A percentile compares a stretch with the other conserved stretches of the same genome.
Conservation (phyloP, 2,888 invertebrate genomes). For the Myopa testacea region DNA sequence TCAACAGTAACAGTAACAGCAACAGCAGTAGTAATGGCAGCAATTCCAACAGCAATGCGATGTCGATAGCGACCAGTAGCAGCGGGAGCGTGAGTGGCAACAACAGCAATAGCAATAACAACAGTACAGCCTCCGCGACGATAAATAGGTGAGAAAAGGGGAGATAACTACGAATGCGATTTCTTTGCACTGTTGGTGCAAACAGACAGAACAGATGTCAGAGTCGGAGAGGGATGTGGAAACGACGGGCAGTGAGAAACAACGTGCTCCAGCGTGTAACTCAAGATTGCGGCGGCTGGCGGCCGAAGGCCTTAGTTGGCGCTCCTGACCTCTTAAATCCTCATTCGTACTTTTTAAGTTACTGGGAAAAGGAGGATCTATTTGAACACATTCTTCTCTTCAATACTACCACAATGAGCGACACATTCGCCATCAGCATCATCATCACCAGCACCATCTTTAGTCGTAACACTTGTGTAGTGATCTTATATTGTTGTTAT, state of each 20-base stretch:
- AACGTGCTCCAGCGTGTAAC: constrained; percentile 32
- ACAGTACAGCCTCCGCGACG: constrained; percentile 52
- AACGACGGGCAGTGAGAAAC: constrained; percentile 14
- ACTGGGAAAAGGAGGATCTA: too few relatives aligned
- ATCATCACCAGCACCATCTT: too few relatives aligned
- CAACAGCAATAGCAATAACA: constrained; percentile 52
- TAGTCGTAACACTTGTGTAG: too few relatives aligned
- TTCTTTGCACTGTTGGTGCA: constrained; percentile 41
- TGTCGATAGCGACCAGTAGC: constrained; percentile 47
- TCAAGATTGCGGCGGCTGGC: constrained; percentile 30
- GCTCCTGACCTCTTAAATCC: constrained; percentile 22
- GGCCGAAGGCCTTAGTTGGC: constrained; percentile 25
- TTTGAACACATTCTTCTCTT: too few relatives aligned
- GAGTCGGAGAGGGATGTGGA: constrained; percentile 1
- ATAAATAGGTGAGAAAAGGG: constrained; percentile 69
- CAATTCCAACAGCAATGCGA: constrained; percentile 48
- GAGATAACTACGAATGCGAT: constrained; percentile 65
- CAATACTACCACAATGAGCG: too few relatives aligned
- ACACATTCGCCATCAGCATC: not conserved
- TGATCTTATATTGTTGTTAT: too few relatives aligned
- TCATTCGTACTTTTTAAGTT: not conserved
- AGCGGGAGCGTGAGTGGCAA: constrained; percentile 41
- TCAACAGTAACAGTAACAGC: constrained; percentile 46
- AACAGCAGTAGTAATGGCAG: constrained; percentile 43
- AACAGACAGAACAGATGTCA: not conserved